phyloP scores from a whole-genome alignment of 2,888 invertebrate genomes.

The Punctoribates punctum region DNA sequence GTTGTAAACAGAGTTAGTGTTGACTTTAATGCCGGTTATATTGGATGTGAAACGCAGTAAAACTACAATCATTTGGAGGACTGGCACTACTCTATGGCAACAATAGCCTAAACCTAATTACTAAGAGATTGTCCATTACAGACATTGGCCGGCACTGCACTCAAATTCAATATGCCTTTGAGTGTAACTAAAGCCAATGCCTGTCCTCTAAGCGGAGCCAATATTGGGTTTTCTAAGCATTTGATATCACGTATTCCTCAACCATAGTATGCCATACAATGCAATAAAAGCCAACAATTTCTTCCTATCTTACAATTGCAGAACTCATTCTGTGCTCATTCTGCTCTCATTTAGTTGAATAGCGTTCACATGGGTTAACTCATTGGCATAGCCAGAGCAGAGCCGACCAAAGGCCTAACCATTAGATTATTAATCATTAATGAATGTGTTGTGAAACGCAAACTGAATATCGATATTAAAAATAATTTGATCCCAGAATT shows the following conservation, averaged over 20 bases:
- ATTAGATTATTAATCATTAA: conserved; percentile 3
- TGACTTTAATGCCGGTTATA: conserved; percentile 22
- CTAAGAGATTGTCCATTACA: conserved; percentile 36
- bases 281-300: conserved; percentile 33
- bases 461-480: not conserved
- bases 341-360: not conserved
- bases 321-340: conserved; percentile 9
- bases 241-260: conserved; percentile 27
- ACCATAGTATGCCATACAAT: not conserved
- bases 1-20: conserved; percentile 25
- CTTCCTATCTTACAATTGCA: conserved; percentile 30
- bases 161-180: conserved; percentile 35
- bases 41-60: conserved; percentile 25
- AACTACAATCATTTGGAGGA: conserved; percentile 20
- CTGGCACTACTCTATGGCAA: not conserved
- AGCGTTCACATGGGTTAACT: not conserved
- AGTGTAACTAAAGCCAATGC: not conserved
- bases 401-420: not conserved
- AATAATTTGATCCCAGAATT: not conserved
- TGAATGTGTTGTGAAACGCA: not conserved
- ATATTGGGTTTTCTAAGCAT: conserved; percentile 14
- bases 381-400: not conserved
- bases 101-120: conserved; percentile 33
- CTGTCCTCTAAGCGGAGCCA: not conserved
- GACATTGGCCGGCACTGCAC: not conserved